Percentiles rank a stretch among this genome's conserved stretches.
phyloP scores from a whole-genome alignment of 2,888 invertebrate genomes.

The Caenorhabditis sp. region DNA sequence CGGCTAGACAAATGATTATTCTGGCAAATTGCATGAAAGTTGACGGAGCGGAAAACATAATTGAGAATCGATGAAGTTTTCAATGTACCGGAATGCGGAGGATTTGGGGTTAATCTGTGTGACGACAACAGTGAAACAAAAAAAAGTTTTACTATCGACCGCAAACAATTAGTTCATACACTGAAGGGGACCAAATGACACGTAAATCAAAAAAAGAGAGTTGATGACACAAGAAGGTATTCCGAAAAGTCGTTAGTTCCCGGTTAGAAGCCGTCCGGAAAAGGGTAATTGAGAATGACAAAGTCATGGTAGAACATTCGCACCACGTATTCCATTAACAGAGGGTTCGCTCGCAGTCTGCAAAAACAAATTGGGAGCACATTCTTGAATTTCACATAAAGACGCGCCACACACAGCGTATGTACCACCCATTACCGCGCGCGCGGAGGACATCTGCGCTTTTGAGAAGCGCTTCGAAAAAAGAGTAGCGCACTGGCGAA shows the following conservation, averaged over 20 bases:
- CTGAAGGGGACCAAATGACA: conserved; percentile 16
- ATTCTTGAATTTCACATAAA: conserved; percentile 54
- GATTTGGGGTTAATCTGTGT: conserved; percentile 38
- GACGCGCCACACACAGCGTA: conserved; percentile 21
- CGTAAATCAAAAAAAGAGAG: too few relatives aligned
- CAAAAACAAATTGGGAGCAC: conserved; percentile 45
- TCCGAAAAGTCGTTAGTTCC: background rate
- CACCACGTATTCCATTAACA: conserved; percentile 75
- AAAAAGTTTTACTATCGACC: conserved; percentile 2
- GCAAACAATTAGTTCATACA: background rate
- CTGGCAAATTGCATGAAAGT: conserved; percentile 10
- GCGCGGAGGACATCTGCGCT: conserved; percentile 5
- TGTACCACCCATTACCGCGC: conserved; percentile 46
- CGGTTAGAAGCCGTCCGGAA: conserved; percentile 63
- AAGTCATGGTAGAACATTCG: conserved; percentile 76
- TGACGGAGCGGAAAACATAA: conserved; percentile 16
- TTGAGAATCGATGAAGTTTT: conserved; percentile 26
- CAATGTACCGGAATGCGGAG: conserved; percentile 7
- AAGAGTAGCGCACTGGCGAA: conserved; percentile 11
- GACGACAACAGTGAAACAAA: conserved; percentile 9
- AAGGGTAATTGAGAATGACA: conserved; percentile 64
- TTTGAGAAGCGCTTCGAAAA: conserved; percentile 5
- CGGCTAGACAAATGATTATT: conserved; percentile 4
- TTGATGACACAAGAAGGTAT: background rate
- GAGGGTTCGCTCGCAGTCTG: conserved; percentile 68